These are phyloP conservation scores for Orius insidiosus DNA, from an alignment of 1,140 invertebrate genomes.

Conservation along the genomic window DNA sequence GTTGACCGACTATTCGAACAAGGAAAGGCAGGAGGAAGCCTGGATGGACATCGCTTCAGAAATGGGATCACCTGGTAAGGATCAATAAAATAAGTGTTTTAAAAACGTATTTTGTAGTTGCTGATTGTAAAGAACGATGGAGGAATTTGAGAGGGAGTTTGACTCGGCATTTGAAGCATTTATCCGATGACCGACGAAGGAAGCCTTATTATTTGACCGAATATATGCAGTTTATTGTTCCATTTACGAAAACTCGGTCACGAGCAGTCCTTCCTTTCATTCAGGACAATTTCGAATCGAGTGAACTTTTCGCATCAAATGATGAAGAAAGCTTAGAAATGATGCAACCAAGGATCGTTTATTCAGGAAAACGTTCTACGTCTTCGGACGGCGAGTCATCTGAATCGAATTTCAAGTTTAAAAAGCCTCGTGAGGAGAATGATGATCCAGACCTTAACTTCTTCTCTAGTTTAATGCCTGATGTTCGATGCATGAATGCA, in stretches of 20 bases:
- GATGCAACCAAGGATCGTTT: background rate
- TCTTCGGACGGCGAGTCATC: background rate
- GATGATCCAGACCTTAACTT: constrained; percentile 1
- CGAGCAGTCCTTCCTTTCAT: constrained; percentile 9
- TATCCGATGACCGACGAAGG: constrained; percentile 23
- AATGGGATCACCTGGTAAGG: constrained; percentile 3
- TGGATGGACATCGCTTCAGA: constrained; percentile 24
- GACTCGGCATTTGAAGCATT: constrained; percentile 25
- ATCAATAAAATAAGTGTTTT: background rate
- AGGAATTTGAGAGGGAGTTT: constrained; percentile 25
- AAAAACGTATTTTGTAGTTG: constrained; percentile 21
- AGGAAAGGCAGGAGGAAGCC: constrained; percentile 26
- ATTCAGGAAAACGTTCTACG: background rate
- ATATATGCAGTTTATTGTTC: constrained; percentile 26
- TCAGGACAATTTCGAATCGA: constrained; percentile 4
- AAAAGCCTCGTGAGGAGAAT: constrained; percentile 1
- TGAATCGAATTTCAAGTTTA: background rate
- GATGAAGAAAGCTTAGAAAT: background rate
- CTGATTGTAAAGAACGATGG: constrained; percentile 27
- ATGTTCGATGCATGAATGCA: constrained; percentile 4
- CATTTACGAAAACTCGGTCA: constrained; percentile 24
- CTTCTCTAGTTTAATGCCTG: constrained; percentile 1
- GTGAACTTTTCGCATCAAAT: constrained; percentile 2
- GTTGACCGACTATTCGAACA: constrained; percentile 26
- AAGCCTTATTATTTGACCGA: constrained; percentile 27